Evolutionary conservation across 2,888 invertebrate genomes (phyloP), one percentile per base, ranked within the genome.

Genomic region (Oligia strigilis): DNA sequence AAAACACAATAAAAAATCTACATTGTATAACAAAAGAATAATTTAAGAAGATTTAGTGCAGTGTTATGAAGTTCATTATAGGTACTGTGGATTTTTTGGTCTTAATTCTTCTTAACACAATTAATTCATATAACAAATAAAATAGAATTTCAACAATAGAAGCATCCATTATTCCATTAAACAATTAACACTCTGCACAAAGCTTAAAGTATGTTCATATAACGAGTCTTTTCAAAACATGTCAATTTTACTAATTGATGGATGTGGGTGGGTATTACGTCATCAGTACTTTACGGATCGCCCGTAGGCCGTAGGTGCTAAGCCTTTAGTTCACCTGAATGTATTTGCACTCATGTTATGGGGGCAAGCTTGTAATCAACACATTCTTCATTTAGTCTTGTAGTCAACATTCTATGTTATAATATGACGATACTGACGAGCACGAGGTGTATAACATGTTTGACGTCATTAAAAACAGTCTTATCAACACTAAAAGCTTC

Each of bases 241-340:
- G 36, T 58, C 49, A 71, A 67, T 76, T 69, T 65, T 11, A 14
- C 19, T 77, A 87, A 85, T 72, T 80, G 77, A 87, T 84, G 77
- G 72, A 87, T 85, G 64, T 40, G 29, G 23, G 64, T 40, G 29
- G 23, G 23, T 29, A 67, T 46, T 52, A 29, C 70, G 62, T 74
- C 70, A 60, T 5, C 11, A 49, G 29, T 55, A 8, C 17, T 64
- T 60, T 70, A 72, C 43, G 17, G 49, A 62, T 73, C 55, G 29
- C 17, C 9, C 13, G 19, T 0, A n/a, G 60, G 13, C 19, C 36
- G 4, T 11, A 43, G 52, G 43, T 11, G 14, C 6, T 46, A 60
- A 65, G 29, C n/a, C 11, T 66, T 60, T 14, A n/a, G 23, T n/a
- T 46, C 49, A 29, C 0, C 11, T 6, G 17, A 60, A 8, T 14